These are phyloP conservation scores for Pseudomyrmex flavicornis DNA, from an alignment of 1,140 invertebrate species.

Conservation along the genomic window DNA sequence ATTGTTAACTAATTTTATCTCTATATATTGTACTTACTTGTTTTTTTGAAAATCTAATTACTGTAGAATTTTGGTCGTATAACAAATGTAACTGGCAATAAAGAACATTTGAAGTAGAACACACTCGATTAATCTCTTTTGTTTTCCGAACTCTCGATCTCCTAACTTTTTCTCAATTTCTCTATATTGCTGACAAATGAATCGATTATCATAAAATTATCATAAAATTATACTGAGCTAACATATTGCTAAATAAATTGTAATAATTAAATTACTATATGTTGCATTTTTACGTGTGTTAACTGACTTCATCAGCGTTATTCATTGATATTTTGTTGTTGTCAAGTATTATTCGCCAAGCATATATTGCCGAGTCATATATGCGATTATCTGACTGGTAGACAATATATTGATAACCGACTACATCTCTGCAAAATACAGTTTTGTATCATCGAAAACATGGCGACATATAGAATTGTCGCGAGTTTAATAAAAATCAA, in stretches of 20 bases:
- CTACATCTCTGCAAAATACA: neutral
- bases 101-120: slow-evolving; percentile 38
- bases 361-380: neutral
- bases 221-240: slow-evolving; percentile 3
- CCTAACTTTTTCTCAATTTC: slow-evolving; percentile 1
- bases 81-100: neutral
- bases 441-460: neutral
- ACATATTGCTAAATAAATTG: neutral
- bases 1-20: slow-evolving; percentile 19
- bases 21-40: neutral
- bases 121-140: slow-evolving; percentile 17
- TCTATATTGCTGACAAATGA: slow-evolving; percentile 16
- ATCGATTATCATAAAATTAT: slow-evolving; percentile 27
- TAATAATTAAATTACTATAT: slow-evolving; percentile 19
- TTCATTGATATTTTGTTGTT: slow-evolving; percentile 1
- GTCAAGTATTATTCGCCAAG: neutral
- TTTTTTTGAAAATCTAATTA: slow-evolving; percentile 31
- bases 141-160: neutral
- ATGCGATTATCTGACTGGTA: neutral
- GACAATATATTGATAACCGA: neutral
- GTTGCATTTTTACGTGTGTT: neutral
- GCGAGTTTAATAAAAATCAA: neutral
- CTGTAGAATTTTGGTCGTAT: slow-evolving; percentile 1
- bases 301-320: neutral
- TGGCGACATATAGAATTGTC: neutral